A percentile compares a stretch with the other conserved stretches of the same genome.
These are phyloP conservation scores for Noctua comes DNA, from an alignment of 2,888 invertebrate genomes.

Conservation along the genomic window DNA sequence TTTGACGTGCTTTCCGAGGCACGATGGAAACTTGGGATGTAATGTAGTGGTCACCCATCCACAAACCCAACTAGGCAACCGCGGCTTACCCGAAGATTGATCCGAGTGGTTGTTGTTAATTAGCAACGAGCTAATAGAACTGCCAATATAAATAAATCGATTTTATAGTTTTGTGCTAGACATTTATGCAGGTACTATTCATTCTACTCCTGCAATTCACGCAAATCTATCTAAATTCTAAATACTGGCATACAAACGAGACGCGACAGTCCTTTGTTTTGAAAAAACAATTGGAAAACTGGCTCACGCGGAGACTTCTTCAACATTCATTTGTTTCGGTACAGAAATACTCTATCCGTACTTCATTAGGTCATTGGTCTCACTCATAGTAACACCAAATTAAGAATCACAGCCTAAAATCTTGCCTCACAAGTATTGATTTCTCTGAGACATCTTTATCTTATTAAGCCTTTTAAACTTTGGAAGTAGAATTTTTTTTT, in stretches of 20 bases:
- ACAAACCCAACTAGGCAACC: neutral
- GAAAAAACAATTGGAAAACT: too few relatives aligned
- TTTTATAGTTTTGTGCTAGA: neutral
- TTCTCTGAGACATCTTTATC: neutral
- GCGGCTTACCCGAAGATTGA: too few relatives aligned
- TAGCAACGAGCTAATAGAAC: neutral
- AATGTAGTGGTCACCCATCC: neutral
- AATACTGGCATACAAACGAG: neutral
- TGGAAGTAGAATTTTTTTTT: neutral
- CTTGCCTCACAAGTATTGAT: neutral
- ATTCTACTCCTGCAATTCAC: too few relatives aligned
- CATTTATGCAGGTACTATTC: neutral
- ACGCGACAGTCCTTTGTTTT: too few relatives aligned
- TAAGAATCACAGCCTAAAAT: neutral
- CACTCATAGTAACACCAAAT: neutral
- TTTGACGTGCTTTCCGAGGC: too few relatives aligned
- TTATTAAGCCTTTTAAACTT: neutral
- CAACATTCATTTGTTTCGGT: too few relatives aligned
- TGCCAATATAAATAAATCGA: neutral
- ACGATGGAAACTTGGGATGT: too few relatives aligned
- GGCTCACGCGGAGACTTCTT: too few relatives aligned
- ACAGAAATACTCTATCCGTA: neutral
- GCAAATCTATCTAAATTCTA: too few relatives aligned
- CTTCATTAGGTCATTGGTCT: neutral
- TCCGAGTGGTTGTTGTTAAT: too few relatives aligned